These are phyloP conservation scores for Lepilemur ruficaudatus DNA, from an alignment of 2,797 vertebrate species.

Conservation along the genomic window DNA sequence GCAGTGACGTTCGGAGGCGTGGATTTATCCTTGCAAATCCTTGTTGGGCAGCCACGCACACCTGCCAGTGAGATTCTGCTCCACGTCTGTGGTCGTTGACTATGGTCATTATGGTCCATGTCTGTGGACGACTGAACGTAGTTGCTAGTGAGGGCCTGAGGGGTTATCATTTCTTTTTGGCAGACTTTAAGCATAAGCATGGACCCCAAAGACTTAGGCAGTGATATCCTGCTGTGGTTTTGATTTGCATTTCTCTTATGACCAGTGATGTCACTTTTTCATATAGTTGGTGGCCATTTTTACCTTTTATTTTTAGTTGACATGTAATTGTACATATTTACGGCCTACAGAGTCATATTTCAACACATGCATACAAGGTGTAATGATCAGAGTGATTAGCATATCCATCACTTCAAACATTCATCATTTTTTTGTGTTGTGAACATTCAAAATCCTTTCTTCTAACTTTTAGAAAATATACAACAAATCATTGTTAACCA, in stretches of 20 bases:
- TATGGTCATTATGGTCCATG: too few relatives aligned
- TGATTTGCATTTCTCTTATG: background rate
- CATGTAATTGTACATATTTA: background rate
- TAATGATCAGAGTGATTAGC: background rate
- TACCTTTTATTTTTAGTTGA: background rate
- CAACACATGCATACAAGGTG: background rate
- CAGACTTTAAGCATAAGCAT: background rate
- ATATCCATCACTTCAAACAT: background rate
- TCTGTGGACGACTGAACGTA: background rate
- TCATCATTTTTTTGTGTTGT: background rate
- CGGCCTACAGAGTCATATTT: background rate
- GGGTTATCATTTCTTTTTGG: background rate
- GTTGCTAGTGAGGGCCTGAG: background rate
- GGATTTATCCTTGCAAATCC: background rate
- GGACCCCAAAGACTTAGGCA: background rate
- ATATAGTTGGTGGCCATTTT: too few relatives aligned
- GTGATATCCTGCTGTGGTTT: background rate
- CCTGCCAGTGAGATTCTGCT: background rate
- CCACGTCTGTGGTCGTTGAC: background rate
- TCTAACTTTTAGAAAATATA: background rate
- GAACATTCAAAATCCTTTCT: background rate
- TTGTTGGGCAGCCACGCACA: background rate
- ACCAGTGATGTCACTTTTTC: background rate
- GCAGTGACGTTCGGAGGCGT: background rate
- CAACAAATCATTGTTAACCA: background rate